Evolutionary conservation across 1,140 invertebrate species (phyloP), one percentile per base, ranked within the genome.

Genomic region (Magallana angulata): DNA sequence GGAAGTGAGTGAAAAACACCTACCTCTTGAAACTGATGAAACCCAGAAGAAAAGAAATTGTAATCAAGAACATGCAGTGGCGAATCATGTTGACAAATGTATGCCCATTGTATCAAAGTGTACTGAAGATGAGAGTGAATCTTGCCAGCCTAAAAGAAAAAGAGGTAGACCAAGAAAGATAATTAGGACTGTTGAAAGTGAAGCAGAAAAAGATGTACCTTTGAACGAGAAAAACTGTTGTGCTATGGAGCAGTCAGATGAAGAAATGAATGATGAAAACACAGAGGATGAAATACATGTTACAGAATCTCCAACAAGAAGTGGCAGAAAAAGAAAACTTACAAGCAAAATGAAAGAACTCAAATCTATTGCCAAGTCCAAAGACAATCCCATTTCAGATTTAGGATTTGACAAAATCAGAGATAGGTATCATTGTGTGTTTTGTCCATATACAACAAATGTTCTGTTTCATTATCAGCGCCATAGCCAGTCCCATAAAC

Each of bases 151-250:
- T 57, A 87, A 83, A 85, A 57, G 84, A 86, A 87, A 85, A 85
- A 85, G 90, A 85, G 90, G 91, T 56, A 85, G 90, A 59, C 90
- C 89, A 57, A 71, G 85, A 81, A 90, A 89, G 64, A 87, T 16
- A 76, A 16, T 14, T 11, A 83, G 71, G 59, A n/a, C 9, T 56
- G 89, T 87, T 85, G 87, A 89, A 24, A 48, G 81, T 57, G 9
- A 76, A 58, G 5, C 83, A 83, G 57, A 68, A 64, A 24, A 82
- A 57, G 64, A 86, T 57, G 56, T 71, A 0, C 48, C 57, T 62
- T 82, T 60, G 76, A 89, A 24, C 1, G 14, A 18, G 84, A 86
- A 85, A 62, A 88, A 36, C 59, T 11, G 18, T 60, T 24, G 24
- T 84, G 82, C 59, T 16, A n/a, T 58, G 9, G 30, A 24, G 56